Evolutionary conservation across 2,797 vertebrate species (phyloP).

Genomic region (Nannoperca obscura): DNA sequence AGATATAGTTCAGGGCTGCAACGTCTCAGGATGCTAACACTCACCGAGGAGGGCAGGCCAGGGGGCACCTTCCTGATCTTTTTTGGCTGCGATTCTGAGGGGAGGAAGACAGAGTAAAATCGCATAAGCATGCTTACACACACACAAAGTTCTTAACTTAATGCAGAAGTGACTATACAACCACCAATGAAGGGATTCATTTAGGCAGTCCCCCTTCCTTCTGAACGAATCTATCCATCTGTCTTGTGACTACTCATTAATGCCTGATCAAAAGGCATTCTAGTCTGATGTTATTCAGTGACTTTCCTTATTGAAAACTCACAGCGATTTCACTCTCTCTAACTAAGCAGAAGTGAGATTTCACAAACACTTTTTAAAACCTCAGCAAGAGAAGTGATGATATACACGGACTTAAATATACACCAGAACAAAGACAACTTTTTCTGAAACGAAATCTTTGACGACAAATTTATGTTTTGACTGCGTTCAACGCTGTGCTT

Average conservation of each 20-base stretch:
- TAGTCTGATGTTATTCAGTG: constrained; percentile 36
- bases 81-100: constrained; percentile 92
- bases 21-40: constrained; percentile 60
- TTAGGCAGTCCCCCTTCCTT: constrained; percentile 8
- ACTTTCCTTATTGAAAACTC: constrained; percentile 11
- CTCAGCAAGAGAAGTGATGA: constrained; percentile 57
- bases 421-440: constrained; percentile 18
- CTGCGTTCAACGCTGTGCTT: background rate
- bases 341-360: constrained; percentile 63
- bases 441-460: constrained; percentile 25
- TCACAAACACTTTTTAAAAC: constrained; percentile 44
- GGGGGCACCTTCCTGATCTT: constrained; percentile 98
- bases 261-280: constrained; percentile 47
- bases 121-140: constrained; percentile 25
- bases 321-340: constrained; percentile 33
- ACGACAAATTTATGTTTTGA: background rate
- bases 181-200: constrained; percentile 21
- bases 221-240: constrained; percentile 47
- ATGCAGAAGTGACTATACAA: constrained; percentile 28
- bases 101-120: constrained; percentile 43
- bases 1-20: constrained; percentile 35
- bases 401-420: constrained; percentile 42
- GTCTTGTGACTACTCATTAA: constrained; percentile 53
- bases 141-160: constrained; percentile 20
- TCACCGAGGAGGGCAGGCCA: constrained; percentile 96